Evolutionary conservation across 1,140 invertebrate species (phyloP), one percentile per base, ranked within the genome.

Genomic region (Samia ricini): DNA sequence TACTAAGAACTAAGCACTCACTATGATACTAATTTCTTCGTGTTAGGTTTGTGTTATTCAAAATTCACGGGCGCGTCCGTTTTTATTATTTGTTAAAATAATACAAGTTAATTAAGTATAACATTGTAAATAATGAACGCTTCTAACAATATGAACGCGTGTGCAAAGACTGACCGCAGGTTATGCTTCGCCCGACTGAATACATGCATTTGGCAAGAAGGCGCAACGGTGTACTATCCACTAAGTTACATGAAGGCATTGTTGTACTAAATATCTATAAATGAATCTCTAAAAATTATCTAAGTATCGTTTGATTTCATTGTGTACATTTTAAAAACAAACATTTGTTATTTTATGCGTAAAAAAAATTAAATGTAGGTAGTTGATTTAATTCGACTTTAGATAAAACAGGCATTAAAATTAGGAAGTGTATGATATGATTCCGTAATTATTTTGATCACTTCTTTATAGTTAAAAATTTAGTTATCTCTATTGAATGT

Each of bases 221-320:
- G 66, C 63, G 72, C 70, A 69, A 71, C 63, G 10, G 52, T 23
- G 54, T 36, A 52, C 58, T 61, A 75, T 73, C 72, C 71, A 77
- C 72, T 71, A 77, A 76, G 72, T 79, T 78, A 79, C 81, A 74
- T 64, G 76, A 56, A 74, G 70, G 69, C 77, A 83, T 83, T 83
- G 77, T 84, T 81, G 80, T 83, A 66, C 62, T 64, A 66, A n/a
- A 42, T 82, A 81, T 83, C 76, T 76, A 68, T 62, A 55, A 77
- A 68, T 67, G 61, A 58, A 74, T 79, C 77, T 77, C 71, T 15
- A 12, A 52, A 15, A 23, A 6, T 10, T 20, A n/a, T n/a, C n/a
- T 52, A 52, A 52, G 18, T 21, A 52, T 23, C 1, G 23, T 15
- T 52, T 52, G 51, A 22, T 22, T 22, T 52, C 8, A 20, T 21